These are phyloP conservation scores for Rhopalosiphum nymphaeae DNA, from an alignment of 2,888 invertebrate species.

Conservation along the genomic window DNA sequence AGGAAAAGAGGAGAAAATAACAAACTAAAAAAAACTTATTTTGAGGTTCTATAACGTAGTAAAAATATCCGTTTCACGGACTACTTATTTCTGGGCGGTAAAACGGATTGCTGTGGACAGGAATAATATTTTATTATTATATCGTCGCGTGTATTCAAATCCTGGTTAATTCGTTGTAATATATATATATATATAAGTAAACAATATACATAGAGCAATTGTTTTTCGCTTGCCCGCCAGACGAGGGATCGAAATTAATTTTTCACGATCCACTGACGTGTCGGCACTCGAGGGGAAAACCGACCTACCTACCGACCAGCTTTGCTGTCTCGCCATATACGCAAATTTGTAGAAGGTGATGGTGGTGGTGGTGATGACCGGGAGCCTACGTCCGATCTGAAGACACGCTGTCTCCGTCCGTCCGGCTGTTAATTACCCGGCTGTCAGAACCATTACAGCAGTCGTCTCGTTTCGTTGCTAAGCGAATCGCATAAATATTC, in stretches of 20 bases:
- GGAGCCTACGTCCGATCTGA: conserved; percentile 44
- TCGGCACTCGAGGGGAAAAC: conserved; percentile 31
- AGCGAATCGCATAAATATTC: conserved; percentile 40
- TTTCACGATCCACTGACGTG: conserved; percentile 63
- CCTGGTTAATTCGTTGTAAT: conserved; percentile 9
- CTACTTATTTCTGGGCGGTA: not conserved
- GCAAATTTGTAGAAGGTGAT: conserved; percentile 21
- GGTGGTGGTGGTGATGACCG: conserved; percentile 32
- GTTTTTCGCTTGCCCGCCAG: conserved; percentile 21
- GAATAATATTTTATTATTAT: not conserved
- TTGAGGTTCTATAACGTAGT: not conserved
- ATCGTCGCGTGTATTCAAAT: not conserved
- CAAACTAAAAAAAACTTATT: not conserved
- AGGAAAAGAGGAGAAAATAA: not conserved
- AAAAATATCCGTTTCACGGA: not conserved
- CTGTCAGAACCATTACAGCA: conserved; percentile 61
- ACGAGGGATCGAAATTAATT: conserved; percentile 56
- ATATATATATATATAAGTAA: not conserved
- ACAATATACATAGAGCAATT: conserved; percentile 13
- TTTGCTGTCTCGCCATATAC: conserved; percentile 8
- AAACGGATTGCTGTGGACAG: not conserved
- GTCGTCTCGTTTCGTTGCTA: conserved; percentile 13
- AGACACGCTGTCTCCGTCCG: conserved; percentile 62
- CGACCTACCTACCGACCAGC: not conserved
- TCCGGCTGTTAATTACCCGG: conserved; percentile 61